Conservation (phyloP, 2,888 invertebrate species). For the Baccha elongata region DNA sequence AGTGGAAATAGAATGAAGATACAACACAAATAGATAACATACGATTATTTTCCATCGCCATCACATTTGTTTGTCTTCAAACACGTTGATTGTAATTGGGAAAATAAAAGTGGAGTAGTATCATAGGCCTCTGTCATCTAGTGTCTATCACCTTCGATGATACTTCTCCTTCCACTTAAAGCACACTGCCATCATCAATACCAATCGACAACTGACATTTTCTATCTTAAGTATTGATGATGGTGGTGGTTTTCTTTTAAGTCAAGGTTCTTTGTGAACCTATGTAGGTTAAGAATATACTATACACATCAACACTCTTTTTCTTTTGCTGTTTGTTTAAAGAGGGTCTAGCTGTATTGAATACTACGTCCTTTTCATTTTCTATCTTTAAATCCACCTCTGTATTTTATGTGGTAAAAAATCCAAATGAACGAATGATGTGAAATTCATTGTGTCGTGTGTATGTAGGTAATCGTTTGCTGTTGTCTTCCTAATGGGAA, state of each 20-base stretch:
- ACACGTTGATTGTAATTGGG: constrained; percentile 65
- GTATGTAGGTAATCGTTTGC: constrained; percentile 63
- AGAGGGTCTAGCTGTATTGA: not conserved
- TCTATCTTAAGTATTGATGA: constrained; percentile 9
- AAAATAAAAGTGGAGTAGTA: constrained; percentile 40
- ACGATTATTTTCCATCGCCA: constrained; percentile 44
- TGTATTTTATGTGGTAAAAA: constrained; percentile 70
- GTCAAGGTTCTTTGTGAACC: constrained; percentile 19
- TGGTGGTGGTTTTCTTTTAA: constrained; percentile 4
- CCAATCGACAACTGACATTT: constrained; percentile 59
- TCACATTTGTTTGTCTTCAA: constrained; percentile 60
- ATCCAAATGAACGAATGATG: constrained; percentile 68
- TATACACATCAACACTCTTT: too few relatives aligned
- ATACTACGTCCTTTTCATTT: constrained; percentile 9
- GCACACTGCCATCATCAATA: constrained; percentile 22
- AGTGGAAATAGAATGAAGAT: constrained; percentile 16
- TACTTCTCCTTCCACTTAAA: constrained; percentile 1
- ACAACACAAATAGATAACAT: constrained; percentile 49
- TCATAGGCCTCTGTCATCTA: constrained; percentile 63
- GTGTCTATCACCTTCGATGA: constrained; percentile 65
- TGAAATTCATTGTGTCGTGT: constrained; percentile 57
- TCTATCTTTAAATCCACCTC: constrained; percentile 15
- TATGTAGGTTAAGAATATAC: too few relatives aligned
- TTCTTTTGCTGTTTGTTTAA: constrained; percentile 16
- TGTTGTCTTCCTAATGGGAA: constrained; percentile 72